Conservation (phyloP, 2,797 vertebrate genomes). For the Fratercula arctica region DNA sequence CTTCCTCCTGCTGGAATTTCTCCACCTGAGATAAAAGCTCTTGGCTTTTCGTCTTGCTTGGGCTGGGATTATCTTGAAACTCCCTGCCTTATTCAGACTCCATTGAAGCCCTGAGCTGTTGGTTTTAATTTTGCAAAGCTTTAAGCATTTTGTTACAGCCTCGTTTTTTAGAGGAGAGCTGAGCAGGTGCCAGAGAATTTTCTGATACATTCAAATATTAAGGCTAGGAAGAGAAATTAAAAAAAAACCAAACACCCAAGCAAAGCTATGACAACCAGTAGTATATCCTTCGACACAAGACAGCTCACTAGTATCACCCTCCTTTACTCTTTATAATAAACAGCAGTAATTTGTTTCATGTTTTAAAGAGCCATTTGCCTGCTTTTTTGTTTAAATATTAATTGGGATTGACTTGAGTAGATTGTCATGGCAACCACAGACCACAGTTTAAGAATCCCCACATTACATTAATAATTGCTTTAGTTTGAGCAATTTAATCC, state of each 20-base stretch:
- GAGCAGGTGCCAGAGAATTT: not conserved
- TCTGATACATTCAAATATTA: not conserved
- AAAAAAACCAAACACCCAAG: not conserved
- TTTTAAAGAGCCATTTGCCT: not conserved
- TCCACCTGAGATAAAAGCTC: not conserved
- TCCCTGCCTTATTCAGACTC: not conserved
- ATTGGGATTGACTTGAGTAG: not conserved
- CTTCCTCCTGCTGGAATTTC: not conserved
- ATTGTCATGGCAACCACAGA: constrained; percentile 52
- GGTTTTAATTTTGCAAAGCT: not conserved
- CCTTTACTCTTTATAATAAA: not conserved
- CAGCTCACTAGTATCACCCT: not conserved
- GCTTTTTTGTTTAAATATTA: constrained; percentile 59
- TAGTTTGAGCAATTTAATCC: not conserved
- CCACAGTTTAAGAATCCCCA: constrained; percentile 21
- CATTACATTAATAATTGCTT: not conserved
- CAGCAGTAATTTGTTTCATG: not conserved
- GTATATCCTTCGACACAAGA: not conserved
- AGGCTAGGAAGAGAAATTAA: not conserved
- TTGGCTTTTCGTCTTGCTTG: not conserved
- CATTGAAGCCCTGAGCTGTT: not conserved
- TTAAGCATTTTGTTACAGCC: not conserved
- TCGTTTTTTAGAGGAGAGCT: not conserved
- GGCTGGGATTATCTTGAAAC: not conserved
- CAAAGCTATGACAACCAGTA: not conserved